These are phyloP conservation scores for Apodemia duryi DNA, from an alignment of 2,888 invertebrate species.

Conservation along the genomic window DNA sequence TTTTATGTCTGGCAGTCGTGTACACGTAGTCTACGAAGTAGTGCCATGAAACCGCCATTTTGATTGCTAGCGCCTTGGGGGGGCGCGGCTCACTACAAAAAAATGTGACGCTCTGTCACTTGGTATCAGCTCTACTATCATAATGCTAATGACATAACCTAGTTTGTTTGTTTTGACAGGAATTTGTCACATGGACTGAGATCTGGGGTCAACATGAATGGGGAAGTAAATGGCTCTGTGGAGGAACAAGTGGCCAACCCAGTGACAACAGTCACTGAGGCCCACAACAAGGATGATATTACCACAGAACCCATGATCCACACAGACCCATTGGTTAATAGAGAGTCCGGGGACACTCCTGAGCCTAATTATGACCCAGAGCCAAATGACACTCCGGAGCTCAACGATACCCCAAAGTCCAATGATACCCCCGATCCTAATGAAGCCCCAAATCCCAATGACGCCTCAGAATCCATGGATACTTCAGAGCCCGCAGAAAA, in stretches of 20 bases:
- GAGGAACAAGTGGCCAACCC: slow-evolving; percentile 51
- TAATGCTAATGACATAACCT: slow-evolving; percentile 47
- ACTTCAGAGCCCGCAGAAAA: background rate
- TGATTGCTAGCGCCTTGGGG: slow-evolving; percentile 67
- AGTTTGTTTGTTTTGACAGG: slow-evolving; percentile 53
- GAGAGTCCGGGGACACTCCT: background rate
- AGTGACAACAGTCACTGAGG: slow-evolving; percentile 15
- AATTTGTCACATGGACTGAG: slow-evolving; percentile 53
- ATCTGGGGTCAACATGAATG: slow-evolving; percentile 57
- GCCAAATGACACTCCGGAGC: background rate
- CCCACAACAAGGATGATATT: slow-evolving; percentile 30
- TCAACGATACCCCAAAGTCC: no score
- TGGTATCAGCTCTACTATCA: slow-evolving; percentile 46
- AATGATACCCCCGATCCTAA: background rate
- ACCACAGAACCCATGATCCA: background rate
- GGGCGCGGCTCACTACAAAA: slow-evolving; percentile 54
- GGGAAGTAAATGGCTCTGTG: slow-evolving; percentile 59
- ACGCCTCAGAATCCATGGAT: background rate
- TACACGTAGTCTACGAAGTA: slow-evolving; percentile 59
- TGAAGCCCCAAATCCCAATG: background rate
- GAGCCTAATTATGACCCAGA: background rate
- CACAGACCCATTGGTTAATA: background rate
- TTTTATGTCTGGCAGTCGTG: slow-evolving; percentile 42
- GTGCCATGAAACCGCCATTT: slow-evolving; percentile 72
- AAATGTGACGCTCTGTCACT: slow-evolving; percentile 58